phyloP scores from a whole-genome alignment of 2,113 vertebrate species.

The Tautogolabrus adspersus region DNA sequence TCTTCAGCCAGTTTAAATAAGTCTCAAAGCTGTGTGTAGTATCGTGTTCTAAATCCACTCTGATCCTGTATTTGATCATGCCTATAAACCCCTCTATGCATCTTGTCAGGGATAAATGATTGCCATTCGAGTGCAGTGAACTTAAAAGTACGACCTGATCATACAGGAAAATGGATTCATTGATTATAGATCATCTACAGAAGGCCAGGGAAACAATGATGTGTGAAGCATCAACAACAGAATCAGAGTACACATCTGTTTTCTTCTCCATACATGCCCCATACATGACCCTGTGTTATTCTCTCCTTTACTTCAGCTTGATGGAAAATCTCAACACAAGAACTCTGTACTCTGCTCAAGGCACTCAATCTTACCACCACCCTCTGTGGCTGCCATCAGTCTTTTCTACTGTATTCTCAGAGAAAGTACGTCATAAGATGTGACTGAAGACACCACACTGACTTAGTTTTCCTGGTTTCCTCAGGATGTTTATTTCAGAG shows the following conservation, averaged over 20 bases:
- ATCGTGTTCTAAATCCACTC: too few relatives aligned
- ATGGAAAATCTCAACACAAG: background rate
- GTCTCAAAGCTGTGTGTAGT: too few relatives aligned
- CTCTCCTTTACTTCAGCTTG: too few relatives aligned
- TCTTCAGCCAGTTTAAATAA: too few relatives aligned
- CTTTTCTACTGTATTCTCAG: slow-evolving; percentile 22
- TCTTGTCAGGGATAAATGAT: too few relatives aligned
- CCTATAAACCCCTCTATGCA: too few relatives aligned
- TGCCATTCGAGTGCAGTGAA: too few relatives aligned
- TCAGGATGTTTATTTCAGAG: slow-evolving; percentile 48
- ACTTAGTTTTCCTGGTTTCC: slow-evolving; percentile 28
- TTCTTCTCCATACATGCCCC: too few relatives aligned
- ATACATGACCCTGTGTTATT: background rate
- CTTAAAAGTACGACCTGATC: too few relatives aligned
- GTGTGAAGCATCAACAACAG: background rate
- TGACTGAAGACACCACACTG: slow-evolving; percentile 8
- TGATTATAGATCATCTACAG: too few relatives aligned
- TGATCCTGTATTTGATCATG: too few relatives aligned
- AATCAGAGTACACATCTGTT: background rate
- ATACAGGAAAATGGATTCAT: too few relatives aligned
- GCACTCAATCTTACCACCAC: slow-evolving; percentile 28
- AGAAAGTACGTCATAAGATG: slow-evolving; percentile 27
- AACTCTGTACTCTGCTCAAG: slow-evolving; percentile 1
- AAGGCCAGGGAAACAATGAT: background rate
- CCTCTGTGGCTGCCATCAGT: slow-evolving; percentile 19